Conservation (phyloP, 2,797 vertebrate species). For the Pangasius sanitwongsei region DNA sequence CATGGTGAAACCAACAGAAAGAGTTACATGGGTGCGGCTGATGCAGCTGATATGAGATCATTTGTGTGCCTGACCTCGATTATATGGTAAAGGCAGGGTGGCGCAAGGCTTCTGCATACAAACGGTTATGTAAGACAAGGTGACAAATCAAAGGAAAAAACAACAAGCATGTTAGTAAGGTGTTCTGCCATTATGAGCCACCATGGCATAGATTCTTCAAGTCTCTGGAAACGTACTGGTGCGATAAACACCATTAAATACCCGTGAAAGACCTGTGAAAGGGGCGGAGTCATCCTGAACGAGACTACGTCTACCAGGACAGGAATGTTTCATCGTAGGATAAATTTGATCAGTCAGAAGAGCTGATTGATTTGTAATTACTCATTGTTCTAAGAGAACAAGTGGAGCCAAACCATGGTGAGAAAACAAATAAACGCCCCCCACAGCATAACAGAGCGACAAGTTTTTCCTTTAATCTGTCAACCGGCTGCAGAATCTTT, state of each 20-base stretch:
- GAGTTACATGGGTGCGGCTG: conserved; percentile 4
- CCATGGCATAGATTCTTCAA: not conserved
- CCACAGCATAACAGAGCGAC: not conserved
- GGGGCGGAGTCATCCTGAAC: not conserved
- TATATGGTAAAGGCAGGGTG: not conserved
- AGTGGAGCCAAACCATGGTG: not conserved
- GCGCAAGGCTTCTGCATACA: not conserved
- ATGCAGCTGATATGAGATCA: conserved; percentile 6
- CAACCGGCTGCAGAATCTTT: not conserved
- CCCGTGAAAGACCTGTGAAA: too few species aligned
- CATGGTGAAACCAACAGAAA: not conserved
- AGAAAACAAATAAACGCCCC: not conserved
- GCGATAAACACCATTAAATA: not conserved
- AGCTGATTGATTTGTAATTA: not conserved
- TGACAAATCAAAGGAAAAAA: not conserved
- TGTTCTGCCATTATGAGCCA: not conserved
- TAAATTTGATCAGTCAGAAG: not conserved
- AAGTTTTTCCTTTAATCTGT: not conserved
- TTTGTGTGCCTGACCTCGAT: not conserved
- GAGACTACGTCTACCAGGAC: not conserved
- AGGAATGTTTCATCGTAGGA: not conserved
- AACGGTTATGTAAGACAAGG: not conserved
- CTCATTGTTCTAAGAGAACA: not conserved
- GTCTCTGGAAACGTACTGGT: not conserved
- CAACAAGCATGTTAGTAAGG: not conserved